Evolutionary conservation across 37 sponge, comb jelly and placozoan genomes (phyloP), one percentile per base, ranked within the genome.

Genomic region (Hormiphora californensis): DNA sequence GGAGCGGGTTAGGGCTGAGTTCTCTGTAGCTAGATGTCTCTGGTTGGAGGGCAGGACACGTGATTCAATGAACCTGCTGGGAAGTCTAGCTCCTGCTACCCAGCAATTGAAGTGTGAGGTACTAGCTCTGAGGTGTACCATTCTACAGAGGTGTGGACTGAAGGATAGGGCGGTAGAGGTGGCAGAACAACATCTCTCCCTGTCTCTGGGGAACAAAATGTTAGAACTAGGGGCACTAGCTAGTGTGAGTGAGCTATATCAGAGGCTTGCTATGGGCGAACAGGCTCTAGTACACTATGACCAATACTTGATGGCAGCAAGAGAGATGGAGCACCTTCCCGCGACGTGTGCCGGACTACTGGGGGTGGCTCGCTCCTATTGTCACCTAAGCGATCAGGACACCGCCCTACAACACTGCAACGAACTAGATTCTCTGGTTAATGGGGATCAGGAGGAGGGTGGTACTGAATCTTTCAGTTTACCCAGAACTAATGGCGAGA

Each of bases 221-320:
- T 36, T 15, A 30, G 81, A 73, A 46, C 7, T 73, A 46, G 11
- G 1, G 36, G 81, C 9, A 0, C 81, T 73, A n/a, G 21, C 46
- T 3, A 46, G 43, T 19, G 28, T 41, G 44, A 46, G 46, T 7
- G 44, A 39, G 28, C 23, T 46, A 8, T 73, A 73, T 46, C 46
- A 43, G 8, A 1, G 40, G 81, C 46, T 43, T 43, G 81, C 46
- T 11, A 43, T 27, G 46, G 40, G 25, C 27, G 81, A 73, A 22
- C 81, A 73, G 81, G 81, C 81, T 4, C 81, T 73, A 1, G 46
- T 73, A 0, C 35, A 73, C 81, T 73, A 33, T 28, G 81, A 73
- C 81, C 81, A 73, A 30, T n/a, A n/a, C 25, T 46, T 73, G 28
- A 27, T 73, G 36, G 23, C 43, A 41, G 8, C 81, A 43, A 43